phyloP scores from a whole-genome alignment of 92 coral and sea anemone genomes.

The Zoanthus solanderi region DNA sequence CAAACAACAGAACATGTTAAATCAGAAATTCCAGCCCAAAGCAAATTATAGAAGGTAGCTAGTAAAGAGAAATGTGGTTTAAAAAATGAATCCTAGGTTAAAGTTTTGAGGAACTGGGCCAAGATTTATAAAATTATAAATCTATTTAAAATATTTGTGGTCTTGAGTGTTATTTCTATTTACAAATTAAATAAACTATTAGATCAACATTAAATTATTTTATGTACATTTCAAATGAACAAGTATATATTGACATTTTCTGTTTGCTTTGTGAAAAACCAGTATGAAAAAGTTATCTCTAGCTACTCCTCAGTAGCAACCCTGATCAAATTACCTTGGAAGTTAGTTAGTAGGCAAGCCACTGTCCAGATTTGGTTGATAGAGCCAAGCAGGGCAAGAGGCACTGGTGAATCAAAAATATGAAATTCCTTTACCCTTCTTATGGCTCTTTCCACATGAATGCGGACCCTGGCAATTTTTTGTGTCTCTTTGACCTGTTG shows the following conservation, averaged over 20 bases:
- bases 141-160: neutral
- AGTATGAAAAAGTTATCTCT: neutral
- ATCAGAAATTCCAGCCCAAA: too few species aligned
- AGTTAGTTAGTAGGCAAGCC: conserved; percentile 32
- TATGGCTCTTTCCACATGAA: conserved; percentile 70
- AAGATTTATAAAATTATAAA: too few species aligned
- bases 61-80: too few species aligned
- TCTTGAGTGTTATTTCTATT: neutral
- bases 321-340: conserved; percentile 9
- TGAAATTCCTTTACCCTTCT: conserved; percentile 62
- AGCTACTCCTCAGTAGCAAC: neutral
- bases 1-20: too few species aligned
- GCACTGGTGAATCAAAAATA: conserved; percentile 51
- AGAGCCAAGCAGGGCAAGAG: conserved; percentile 64
- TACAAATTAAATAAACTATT: neutral
- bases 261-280: neutral
- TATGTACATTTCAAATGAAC: neutral
- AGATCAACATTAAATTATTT: neutral
- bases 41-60: too few species aligned
- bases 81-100: too few species aligned
- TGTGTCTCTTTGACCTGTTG: conserved; percentile 43
- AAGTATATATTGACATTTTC: neutral
- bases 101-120: too few species aligned
- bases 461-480: conserved; percentile 58
- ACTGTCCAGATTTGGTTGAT: conserved; percentile 73